phyloP scores from a whole-genome alignment of 1,140 invertebrate species.

The Limonius californicus region DNA sequence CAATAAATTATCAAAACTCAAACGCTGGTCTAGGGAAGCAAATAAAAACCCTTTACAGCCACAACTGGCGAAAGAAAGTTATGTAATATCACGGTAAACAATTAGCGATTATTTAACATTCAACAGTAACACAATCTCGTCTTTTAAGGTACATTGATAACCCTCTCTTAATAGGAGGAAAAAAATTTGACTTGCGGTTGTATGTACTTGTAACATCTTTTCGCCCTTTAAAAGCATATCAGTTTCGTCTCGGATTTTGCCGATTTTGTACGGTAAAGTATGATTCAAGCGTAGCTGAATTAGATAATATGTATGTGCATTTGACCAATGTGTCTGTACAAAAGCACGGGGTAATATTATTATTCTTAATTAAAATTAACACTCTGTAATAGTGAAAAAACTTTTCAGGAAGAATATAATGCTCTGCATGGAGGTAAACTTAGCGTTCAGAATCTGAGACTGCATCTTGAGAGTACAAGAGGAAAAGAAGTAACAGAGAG shows the following conservation, averaged over 20 bases:
- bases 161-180: slow-evolving; percentile 81
- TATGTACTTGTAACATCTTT: slow-evolving; percentile 86
- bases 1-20: slow-evolving; percentile 83
- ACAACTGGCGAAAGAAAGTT: slow-evolving; percentile 79
- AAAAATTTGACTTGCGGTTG: slow-evolving; percentile 83
- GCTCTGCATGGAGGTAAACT: slow-evolving; percentile 92
- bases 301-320: slow-evolving; percentile 85
- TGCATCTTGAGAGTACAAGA: slow-evolving; percentile 87
- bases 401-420: slow-evolving; percentile 86
- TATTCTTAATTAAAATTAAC: slow-evolving; percentile 9
- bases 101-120: not conserved
- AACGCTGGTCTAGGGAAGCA: slow-evolving; percentile 81
- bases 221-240: slow-evolving; percentile 73
- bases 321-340: slow-evolving; percentile 86
- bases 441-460: slow-evolving; percentile 83
- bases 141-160: slow-evolving; percentile 70
- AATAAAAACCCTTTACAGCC: slow-evolving; percentile 75
- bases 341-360: slow-evolving; percentile 67
- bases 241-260: slow-evolving; percentile 77
- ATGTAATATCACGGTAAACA: slow-evolving; percentile 75
- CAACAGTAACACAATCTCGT: not conserved
- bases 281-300: slow-evolving; percentile 65
- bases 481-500: slow-evolving; percentile 84
- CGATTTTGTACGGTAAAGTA: slow-evolving; percentile 82
- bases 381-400: slow-evolving; percentile 7